Percentiles rank a stretch among this genome's conserved stretches.
phyloP scores from a whole-genome alignment of 35 echinoderm and acorn worm genomes.

The Heliocidaris erythrogramma region DNA sequence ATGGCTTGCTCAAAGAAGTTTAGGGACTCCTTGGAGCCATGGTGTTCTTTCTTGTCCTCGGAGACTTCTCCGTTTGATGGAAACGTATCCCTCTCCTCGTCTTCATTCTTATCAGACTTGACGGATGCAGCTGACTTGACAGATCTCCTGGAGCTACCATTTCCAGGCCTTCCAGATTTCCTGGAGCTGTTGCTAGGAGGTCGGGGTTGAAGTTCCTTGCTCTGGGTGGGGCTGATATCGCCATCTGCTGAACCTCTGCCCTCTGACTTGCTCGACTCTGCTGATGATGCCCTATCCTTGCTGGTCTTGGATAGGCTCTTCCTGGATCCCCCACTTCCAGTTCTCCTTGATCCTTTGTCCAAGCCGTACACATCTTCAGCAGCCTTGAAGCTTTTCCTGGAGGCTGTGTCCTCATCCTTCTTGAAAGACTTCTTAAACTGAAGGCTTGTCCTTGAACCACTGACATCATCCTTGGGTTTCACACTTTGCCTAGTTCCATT shows the following conservation, averaged over 20 bases:
- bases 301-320: not conserved
- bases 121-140: not conserved
- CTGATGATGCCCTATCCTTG: conserved; percentile 43
- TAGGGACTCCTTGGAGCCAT: conserved; percentile 34
- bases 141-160: conserved; percentile 26
- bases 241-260: not conserved
- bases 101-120: conserved; percentile 25
- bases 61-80: not conserved
- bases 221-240: not conserved
- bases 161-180: conserved; percentile 4
- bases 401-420: conserved; percentile 28
- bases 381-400: conserved; percentile 52
- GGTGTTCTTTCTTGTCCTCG: conserved; percentile 1
- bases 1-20: conserved; percentile 43
- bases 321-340: not conserved
- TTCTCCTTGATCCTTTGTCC: conserved; percentile 39
- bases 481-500: conserved; percentile 23
- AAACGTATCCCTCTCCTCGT: not conserved
- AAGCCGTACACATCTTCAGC: conserved; percentile 35
- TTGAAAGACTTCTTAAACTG: conserved; percentile 33
- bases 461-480: not conserved
- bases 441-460: conserved; percentile 46
- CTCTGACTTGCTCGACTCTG: conserved; percentile 49
- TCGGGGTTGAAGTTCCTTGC: not conserved
- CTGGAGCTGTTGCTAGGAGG: not conserved